Percentiles rank a stretch among this genome's conserved stretches.
These are phyloP conservation scores for Callithrix jacchus DNA, from an alignment of 2,113 vertebrate species.

Conservation along the genomic window DNA sequence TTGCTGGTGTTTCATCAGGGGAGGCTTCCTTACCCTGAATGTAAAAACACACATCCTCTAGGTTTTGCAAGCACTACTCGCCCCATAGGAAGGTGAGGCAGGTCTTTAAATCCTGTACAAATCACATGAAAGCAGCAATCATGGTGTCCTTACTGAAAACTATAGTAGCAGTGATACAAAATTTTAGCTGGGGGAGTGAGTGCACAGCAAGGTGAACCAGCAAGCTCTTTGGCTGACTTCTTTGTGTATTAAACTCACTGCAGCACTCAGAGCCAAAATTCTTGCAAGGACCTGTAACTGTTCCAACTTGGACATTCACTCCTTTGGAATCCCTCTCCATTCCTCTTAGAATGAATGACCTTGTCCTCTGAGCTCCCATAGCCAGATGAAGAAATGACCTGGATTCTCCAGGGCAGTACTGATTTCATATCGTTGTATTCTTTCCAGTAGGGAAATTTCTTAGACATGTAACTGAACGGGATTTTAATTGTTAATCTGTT, in stretches of 20 bases:
- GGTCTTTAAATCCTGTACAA: background rate
- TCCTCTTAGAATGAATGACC: background rate
- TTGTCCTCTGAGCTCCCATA: background rate
- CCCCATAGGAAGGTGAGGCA: background rate
- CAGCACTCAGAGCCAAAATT: background rate
- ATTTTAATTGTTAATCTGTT: slow-evolving; percentile 36
- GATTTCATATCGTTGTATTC: background rate
- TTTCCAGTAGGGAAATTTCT: background rate
- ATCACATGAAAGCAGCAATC: background rate
- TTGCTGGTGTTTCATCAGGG: slow-evolving; percentile 45
- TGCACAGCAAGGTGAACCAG: slow-evolving; percentile 58
- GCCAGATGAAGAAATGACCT: background rate
- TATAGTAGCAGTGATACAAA: slow-evolving; percentile 51
- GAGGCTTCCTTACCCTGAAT: background rate
- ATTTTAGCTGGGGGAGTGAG: slow-evolving; percentile 70
- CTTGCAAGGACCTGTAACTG: background rate
- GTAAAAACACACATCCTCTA: background rate
- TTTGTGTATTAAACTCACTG: slow-evolving; percentile 12
- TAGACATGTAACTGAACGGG: background rate
- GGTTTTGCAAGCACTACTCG: background rate
- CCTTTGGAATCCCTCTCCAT: background rate
- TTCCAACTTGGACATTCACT: background rate
- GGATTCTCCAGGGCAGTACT: background rate
- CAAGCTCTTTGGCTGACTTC: background rate
- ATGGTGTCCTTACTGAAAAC: background rate